A percentile compares a stretch with the other conserved stretches of the same genome.
phyloP scores from a whole-genome alignment of 2,888 invertebrate genomes.

The Hedychridium roseum region DNA sequence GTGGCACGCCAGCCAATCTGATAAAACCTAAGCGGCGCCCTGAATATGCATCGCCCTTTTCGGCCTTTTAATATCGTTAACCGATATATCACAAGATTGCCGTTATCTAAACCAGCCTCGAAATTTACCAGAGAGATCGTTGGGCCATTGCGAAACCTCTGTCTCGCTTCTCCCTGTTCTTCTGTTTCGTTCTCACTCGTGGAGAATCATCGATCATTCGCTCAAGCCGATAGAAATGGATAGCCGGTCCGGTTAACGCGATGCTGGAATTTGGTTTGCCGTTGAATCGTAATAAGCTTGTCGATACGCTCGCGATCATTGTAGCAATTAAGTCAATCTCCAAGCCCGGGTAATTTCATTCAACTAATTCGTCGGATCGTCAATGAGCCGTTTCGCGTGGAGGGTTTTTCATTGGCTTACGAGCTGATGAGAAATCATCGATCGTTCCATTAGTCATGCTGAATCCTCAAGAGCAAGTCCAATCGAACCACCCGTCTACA shows the following conservation, averaged over 20 bases:
- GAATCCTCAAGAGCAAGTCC: neutral
- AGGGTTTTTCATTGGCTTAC: constrained; percentile 3
- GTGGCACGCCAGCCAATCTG: constrained; percentile 50
- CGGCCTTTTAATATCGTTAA: constrained; percentile 53
- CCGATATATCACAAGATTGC: constrained; percentile 52
- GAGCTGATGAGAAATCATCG: neutral
- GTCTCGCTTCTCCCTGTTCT: no score
- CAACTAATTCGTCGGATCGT: constrained; percentile 1
- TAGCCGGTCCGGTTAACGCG: constrained; percentile 12
- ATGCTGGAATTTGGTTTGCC: constrained; percentile 9
- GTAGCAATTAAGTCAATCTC: no score
- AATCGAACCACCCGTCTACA: neutral
- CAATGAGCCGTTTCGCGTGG: constrained; percentile 7
- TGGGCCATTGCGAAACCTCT: constrained; percentile 17
- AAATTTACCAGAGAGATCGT: constrained; percentile 43
- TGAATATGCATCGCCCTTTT: constrained; percentile 57
- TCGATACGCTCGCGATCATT: no score
- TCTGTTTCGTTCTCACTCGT: constrained; percentile 24
- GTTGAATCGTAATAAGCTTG: constrained; percentile 11
- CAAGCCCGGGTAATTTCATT: no score
- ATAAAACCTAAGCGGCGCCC: constrained; percentile 52
- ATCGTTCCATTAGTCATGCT: neutral
- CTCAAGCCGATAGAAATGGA: constrained; percentile 17
- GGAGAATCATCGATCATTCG: constrained; percentile 45
- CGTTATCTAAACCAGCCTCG: constrained; percentile 41